phyloP scores from a whole-genome alignment of 2,113 vertebrate genomes.

The Aegithalos caudatus region DNA sequence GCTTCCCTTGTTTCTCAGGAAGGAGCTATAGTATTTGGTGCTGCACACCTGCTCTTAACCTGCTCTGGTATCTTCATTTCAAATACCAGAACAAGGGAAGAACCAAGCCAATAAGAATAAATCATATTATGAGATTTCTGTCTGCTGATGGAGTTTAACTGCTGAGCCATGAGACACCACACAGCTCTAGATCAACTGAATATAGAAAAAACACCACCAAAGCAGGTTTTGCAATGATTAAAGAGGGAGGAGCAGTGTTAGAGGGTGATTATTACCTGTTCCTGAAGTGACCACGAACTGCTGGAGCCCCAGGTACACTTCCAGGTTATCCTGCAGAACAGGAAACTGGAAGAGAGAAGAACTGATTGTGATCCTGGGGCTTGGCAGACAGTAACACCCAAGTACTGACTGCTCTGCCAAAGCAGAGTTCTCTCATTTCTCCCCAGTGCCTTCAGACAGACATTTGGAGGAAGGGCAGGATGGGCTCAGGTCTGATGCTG shows the following conservation, averaged over 20 bases:
- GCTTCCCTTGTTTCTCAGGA: neutral
- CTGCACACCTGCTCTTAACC: neutral
- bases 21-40: neutral
- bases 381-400: neutral
- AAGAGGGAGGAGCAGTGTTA: neutral
- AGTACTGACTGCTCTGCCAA: neutral
- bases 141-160: neutral
- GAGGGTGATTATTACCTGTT: constrained; percentile 77
- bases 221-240: neutral
- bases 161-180: neutral
- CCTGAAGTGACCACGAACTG: constrained; percentile 90
- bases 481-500: neutral
- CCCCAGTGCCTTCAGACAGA: neutral
- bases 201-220: neutral
- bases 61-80: neutral
- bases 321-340: constrained; percentile 94
- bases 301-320: constrained; percentile 94
- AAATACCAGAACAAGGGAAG: neutral
- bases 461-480: neutral
- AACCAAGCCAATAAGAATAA: neutral
- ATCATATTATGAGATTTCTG: neutral
- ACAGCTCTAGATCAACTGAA: neutral
- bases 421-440: neutral
- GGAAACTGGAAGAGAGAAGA: constrained; percentile 82
- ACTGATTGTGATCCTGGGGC: neutral